These are phyloP conservation scores for Atractosteus spatula DNA, from an alignment of 2,113 vertebrate species.

Conservation along the genomic window DNA sequence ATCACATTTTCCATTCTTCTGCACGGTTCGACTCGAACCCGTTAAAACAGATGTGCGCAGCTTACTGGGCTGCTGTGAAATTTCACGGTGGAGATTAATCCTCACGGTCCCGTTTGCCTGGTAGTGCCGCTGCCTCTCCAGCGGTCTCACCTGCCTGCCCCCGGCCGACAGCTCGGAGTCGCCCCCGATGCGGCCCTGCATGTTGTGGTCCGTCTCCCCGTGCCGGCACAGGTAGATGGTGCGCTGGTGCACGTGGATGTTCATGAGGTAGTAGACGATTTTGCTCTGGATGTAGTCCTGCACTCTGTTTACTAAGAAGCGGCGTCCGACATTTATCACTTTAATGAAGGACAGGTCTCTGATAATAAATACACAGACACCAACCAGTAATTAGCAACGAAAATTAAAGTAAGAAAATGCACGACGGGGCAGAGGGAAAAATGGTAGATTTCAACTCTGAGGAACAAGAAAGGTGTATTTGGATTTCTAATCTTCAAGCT, in stretches of 20 bases:
- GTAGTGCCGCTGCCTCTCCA: no score
- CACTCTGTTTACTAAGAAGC: slow-evolving; percentile 90
- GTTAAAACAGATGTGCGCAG: not conserved
- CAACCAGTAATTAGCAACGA: no score
- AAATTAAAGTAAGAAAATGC: no score
- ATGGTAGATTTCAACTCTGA: no score
- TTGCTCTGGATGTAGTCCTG: slow-evolving; percentile 99
- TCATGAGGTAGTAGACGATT: slow-evolving; percentile 98
- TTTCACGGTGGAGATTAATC: no score
- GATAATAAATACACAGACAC: slow-evolving; percentile 7
- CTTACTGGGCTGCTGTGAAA: no score
- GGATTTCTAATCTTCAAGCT: no score
- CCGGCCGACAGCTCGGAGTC: slow-evolving; percentile 81
- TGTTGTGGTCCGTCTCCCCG: slow-evolving; percentile 87
- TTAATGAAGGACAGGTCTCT: slow-evolving; percentile 95
- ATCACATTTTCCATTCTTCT: not conserved
- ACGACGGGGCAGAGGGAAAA: no score
- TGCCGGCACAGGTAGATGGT: slow-evolving; percentile 96
- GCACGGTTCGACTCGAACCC: not conserved
- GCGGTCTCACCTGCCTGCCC: slow-evolving; percentile 78
- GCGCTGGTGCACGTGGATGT: slow-evolving; percentile 91
- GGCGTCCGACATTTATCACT: slow-evolving; percentile 93
- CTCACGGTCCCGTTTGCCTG: not conserved
- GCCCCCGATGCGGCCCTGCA: slow-evolving; percentile 84
- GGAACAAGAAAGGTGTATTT: no score